These are phyloP conservation scores for Acanthornis magna DNA, from an alignment of 2,797 vertebrate species.

Conservation along the genomic window DNA sequence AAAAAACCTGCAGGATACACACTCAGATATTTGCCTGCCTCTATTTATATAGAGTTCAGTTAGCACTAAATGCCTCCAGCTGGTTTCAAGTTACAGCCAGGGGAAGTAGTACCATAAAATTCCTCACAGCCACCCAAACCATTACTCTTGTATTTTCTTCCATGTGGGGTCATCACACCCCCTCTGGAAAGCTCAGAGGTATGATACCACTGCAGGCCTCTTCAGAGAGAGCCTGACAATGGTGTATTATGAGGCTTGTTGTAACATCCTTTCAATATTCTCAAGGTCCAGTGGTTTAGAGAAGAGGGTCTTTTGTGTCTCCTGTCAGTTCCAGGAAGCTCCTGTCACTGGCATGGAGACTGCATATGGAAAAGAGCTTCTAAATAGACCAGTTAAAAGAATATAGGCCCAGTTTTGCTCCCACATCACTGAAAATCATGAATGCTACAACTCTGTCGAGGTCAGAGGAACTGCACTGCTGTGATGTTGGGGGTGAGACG, in stretches of 20 bases:
- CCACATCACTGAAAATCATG: conserved; percentile 25
- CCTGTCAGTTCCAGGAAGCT: conserved; percentile 65
- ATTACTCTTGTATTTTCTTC: conserved; percentile 52
- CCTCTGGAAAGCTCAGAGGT: conserved; percentile 37
- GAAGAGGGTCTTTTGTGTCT: conserved; percentile 57
- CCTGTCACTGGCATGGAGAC: conserved; percentile 58
- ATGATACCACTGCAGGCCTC: conserved; percentile 32
- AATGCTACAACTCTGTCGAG: conserved; percentile 27
- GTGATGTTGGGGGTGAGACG: not conserved
- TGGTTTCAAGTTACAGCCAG: conserved; percentile 30
- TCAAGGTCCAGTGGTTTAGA: conserved; percentile 64
- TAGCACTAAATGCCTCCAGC: not conserved
- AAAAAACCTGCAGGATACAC: not conserved
- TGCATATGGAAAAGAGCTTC: conserved; percentile 53
- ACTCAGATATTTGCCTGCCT: not conserved
- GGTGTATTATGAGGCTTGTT: conserved; percentile 49
- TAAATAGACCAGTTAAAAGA: conserved; percentile 60
- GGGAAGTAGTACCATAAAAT: conserved; percentile 2
- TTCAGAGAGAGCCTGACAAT: conserved; percentile 58
- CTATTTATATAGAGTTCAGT: not conserved
- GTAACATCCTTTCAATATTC: conserved; percentile 60
- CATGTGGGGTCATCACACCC: conserved; percentile 45
- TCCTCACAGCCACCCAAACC: conserved; percentile 50
- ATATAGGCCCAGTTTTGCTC: conserved; percentile 20
- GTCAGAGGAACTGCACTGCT: conserved; percentile 33